Evolutionary conservation across 2,888 invertebrate species (phyloP).

Genomic region (Orthonychiurus folsomi): DNA sequence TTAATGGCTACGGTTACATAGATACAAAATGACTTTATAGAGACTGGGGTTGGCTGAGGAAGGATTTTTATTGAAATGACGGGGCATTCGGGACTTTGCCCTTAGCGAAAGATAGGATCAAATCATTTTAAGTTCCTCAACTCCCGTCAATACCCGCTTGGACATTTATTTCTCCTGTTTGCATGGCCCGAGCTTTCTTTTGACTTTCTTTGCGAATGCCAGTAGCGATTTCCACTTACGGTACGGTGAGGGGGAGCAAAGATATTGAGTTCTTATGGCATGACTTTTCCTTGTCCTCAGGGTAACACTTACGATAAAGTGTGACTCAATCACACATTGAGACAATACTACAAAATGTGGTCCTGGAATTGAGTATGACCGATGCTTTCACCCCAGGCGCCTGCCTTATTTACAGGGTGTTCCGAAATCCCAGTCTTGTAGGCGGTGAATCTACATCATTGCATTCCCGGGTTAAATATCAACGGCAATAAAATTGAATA

Average conservation of each 20-base stretch:
- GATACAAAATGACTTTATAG: neutral
- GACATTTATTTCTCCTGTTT: no score
- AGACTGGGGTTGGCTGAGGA: neutral
- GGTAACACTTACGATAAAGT: neutral
- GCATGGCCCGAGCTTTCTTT: no score
- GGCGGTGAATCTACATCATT: no score
- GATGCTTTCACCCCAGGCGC: neutral
- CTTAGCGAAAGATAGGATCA: slow-evolving; percentile 21
- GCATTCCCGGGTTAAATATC: no score
- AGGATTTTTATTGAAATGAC: slow-evolving; percentile 25
- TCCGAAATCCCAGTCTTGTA: neutral
- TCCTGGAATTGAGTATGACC: neutral
- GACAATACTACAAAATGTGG: neutral
- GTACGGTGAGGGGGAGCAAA: neutral
- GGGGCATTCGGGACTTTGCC: slow-evolving; percentile 5
- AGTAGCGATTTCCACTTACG: neutral
- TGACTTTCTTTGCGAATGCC: no score
- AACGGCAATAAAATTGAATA: no score
- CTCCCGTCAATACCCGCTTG: neutral
- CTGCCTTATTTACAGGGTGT: neutral
- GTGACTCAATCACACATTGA: neutral
- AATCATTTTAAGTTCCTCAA: slow-evolving; percentile 19
- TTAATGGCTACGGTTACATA: neutral
- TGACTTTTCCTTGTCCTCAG: no score
- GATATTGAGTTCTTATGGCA: neutral